Evolutionary conservation across 2,888 invertebrate genomes (phyloP).

Genomic region (Bugulina stolonifera): DNA sequence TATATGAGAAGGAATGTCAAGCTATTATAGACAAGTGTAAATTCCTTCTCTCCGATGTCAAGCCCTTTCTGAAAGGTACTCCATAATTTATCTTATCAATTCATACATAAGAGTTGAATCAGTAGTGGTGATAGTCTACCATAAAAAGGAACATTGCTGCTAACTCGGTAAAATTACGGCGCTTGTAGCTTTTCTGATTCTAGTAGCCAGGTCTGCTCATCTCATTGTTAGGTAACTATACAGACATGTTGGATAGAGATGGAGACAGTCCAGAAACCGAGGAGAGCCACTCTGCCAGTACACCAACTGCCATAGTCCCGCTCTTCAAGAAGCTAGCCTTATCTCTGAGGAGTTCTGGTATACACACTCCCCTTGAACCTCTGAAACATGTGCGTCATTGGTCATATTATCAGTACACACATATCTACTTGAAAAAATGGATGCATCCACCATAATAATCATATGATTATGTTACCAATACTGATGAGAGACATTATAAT

Average conservation of each 20-base stretch:
- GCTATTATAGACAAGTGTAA: conserved; percentile 56
- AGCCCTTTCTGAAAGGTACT: conserved; percentile 47
- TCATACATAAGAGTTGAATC: no score
- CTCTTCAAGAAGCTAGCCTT: neutral
- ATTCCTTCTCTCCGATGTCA: conserved; percentile 57
- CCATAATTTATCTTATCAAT: neutral
- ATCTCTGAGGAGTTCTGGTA: conserved; percentile 7
- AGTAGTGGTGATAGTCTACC: no score
- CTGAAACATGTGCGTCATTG: neutral
- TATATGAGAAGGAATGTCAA: conserved; percentile 52
- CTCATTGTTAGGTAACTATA: neutral
- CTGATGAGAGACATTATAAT: no score
- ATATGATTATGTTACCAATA: no score
- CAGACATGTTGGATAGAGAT: no score
- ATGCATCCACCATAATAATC: no score
- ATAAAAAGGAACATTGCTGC: no score
- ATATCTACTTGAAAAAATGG: no score
- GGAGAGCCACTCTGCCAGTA: neutral
- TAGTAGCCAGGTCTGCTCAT: no score
- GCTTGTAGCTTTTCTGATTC: no score
- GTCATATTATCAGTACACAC: no score
- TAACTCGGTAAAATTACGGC: no score
- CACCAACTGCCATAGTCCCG: neutral
- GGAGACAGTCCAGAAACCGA: neutral
- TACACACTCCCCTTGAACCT: neutral